Evolutionary conservation across 23 tunicate species (phyloP), one percentile per base, ranked within the genome.

Genomic region (Phallusia fumigata): DNA sequence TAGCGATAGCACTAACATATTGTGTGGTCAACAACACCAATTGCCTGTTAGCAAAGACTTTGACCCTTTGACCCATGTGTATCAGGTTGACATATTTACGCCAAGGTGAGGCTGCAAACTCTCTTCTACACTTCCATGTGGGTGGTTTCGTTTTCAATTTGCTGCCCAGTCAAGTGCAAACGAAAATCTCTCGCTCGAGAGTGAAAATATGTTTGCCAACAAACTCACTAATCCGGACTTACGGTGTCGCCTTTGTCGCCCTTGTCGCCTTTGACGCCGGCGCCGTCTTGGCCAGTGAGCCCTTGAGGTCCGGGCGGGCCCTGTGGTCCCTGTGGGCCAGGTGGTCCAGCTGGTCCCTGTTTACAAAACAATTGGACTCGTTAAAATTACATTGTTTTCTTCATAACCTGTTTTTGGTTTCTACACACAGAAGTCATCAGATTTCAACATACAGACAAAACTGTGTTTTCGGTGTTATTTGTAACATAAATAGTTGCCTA

Each of bases 291-390:
- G 69, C 69, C 69, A 58, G 69, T 16, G 28, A 13, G 69, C 3
- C 69, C 69, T 58, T 58, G 11, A 6, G 26, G 28, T 21, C 69
- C 69, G 13, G 69, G 28, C 5, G 47, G 47, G 47, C 47, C 47
- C 47, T 40, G 47, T 64, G 76, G 80, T 35, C 91, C 91, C 33
- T 53, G 74, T 35, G 82, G 82, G n/a, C n/a, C n/a, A n/a, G n/a
- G n/a, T n/a, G n/a, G n/a, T 52, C 91, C 91, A 22, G 74, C 52
- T 79, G 81, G 58, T 28, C 83, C 83, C 52, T n/a, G n/a, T n/a
- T n/a, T n/a, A n/a, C n/a, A n/a, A n/a, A 6, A 58, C 69, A 58
- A 58, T 24, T 21, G 13, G 28, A 58, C 8, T 16, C 5, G n/a
- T n/a, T n/a, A n/a, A n/a, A 40, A 40, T 40, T 5, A 10, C 47